Evolutionary conservation across 2,797 vertebrate species (phyloP).

Genomic region (Notolepis coatsorum): DNA sequence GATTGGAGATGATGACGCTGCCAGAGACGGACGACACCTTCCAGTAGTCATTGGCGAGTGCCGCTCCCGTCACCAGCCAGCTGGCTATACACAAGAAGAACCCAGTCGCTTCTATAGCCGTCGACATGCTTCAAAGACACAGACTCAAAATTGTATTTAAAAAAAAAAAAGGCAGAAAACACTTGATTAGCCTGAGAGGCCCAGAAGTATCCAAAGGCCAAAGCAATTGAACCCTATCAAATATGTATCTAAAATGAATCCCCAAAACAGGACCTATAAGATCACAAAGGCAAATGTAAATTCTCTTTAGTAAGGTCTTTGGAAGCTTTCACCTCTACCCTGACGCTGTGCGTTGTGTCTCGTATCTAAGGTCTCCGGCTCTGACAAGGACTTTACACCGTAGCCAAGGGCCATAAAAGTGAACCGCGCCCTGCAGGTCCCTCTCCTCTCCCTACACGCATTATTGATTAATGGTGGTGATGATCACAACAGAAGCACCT

Average conservation of each 20-base stretch:
- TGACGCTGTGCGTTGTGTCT: not conserved
- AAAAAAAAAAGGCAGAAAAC: not conserved
- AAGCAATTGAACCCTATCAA: not conserved
- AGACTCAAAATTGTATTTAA: not conserved
- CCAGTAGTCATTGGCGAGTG: constrained; percentile 86
- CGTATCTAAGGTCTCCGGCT: constrained; percentile 34
- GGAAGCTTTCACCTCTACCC: not conserved
- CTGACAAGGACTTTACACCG: constrained; percentile 74
- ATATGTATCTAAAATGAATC: not conserved
- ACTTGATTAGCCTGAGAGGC: not conserved
- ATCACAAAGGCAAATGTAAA: not conserved
- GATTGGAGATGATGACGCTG: constrained; percentile 83
- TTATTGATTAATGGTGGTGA: constrained; percentile 27
- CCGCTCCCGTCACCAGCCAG: constrained; percentile 79
- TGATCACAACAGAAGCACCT: constrained; percentile 5
- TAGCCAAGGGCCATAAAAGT: constrained; percentile 70
- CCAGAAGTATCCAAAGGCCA: not conserved
- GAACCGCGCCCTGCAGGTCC: constrained; percentile 60
- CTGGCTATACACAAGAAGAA: constrained; percentile 82
- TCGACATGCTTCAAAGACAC: constrained; percentile 70
- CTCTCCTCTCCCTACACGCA: constrained; percentile 2
- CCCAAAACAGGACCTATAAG: not conserved
- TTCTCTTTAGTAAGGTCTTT: not conserved
- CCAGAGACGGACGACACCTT: constrained; percentile 84
- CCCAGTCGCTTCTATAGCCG: constrained; percentile 82